A percentile compares a stretch with the other conserved stretches of the same genome.
These are phyloP conservation scores for Chaetops frenatus DNA, from an alignment of 2,113 vertebrate species.

Conservation along the genomic window DNA sequence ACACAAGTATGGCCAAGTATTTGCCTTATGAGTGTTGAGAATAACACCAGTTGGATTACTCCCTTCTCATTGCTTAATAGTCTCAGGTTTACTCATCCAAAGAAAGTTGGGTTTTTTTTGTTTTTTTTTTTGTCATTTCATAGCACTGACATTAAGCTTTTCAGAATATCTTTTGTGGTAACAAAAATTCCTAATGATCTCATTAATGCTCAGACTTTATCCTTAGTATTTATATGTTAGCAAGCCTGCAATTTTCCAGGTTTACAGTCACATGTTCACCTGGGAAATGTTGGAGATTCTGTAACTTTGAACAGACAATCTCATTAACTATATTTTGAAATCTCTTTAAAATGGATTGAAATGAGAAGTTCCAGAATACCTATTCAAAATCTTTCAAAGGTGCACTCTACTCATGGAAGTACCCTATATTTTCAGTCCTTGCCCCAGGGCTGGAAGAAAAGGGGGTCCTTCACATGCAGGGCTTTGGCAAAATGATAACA, in stretches of 20 bases:
- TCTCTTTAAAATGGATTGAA: neutral
- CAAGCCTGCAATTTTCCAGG: neutral
- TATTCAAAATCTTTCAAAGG: neutral
- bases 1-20: neutral
- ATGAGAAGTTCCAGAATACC: neutral
- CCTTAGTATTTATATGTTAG: neutral
- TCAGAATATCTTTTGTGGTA: neutral
- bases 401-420: neutral
- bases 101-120: neutral
- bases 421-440: neutral
- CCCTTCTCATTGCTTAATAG: neutral
- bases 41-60: neutral
- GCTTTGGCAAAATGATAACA: constrained; percentile 12
- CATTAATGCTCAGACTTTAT: neutral
- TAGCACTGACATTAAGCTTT: neutral
- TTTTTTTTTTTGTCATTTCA: neutral
- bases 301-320: neutral
- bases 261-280: neutral
- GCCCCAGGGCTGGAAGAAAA: neutral
- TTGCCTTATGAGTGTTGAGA: neutral
- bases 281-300: neutral
- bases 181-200: neutral
- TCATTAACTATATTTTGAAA: neutral
- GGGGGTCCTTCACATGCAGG: neutral
- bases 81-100: neutral